Evolutionary conservation across 2,888 invertebrate species (phyloP).

Genomic region (Spicauda simplicius): DNA sequence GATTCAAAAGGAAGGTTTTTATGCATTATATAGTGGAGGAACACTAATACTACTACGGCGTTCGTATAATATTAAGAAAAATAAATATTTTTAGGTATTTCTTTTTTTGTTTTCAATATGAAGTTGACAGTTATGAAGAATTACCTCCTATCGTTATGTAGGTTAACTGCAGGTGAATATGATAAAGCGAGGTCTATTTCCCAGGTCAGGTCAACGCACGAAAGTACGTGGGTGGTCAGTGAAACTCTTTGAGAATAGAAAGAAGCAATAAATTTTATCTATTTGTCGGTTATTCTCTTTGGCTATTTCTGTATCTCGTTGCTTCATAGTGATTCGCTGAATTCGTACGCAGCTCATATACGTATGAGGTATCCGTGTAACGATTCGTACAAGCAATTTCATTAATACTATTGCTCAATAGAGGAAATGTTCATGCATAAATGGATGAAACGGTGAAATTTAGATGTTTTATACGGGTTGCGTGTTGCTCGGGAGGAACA

Average conservation of each 20-base stretch:
- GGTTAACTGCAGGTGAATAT: conserved; percentile 22
- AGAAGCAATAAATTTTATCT: neutral
- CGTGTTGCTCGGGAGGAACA: conserved; percentile 45
- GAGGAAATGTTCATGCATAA: conserved; percentile 51
- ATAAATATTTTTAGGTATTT: neutral
- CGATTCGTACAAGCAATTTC: conserved; percentile 28
- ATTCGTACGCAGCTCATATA: neutral
- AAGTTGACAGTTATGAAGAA: conserved; percentile 5
- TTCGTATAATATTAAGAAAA: neutral
- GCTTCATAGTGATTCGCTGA: neutral
- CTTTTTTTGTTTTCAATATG: neutral
- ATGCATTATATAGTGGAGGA: too few species aligned
- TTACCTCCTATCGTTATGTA: conserved; percentile 1
- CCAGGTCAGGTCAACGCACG: conserved; percentile 10
- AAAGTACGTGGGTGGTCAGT: conserved; percentile 2
- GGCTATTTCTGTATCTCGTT: neutral
- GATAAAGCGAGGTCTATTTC: neutral
- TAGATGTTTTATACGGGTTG: conserved; percentile 53
- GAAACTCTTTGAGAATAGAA: neutral
- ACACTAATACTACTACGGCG: too few species aligned
- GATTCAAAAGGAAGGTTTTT: too few species aligned
- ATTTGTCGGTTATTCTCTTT: neutral
- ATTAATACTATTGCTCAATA: conserved; percentile 48
- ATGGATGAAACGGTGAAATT: conserved; percentile 45
- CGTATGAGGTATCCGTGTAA: neutral